Evolutionary conservation across 2,113 vertebrate species (phyloP).

Genomic region (Fukomys damarensis): DNA sequence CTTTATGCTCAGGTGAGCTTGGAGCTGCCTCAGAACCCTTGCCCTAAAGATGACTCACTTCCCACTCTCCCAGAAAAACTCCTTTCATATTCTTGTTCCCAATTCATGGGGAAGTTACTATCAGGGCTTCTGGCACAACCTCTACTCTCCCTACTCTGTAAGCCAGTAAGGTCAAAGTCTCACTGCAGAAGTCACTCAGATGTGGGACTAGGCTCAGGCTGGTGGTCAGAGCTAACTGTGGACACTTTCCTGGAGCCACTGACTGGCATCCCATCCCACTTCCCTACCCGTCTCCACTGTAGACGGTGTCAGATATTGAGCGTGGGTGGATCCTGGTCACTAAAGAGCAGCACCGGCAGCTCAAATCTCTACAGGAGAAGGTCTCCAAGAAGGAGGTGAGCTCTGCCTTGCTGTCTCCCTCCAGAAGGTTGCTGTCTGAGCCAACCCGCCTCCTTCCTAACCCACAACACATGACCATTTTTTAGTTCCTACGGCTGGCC

Average conservation of each 20-base stretch:
- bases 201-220: slow-evolving; percentile 26
- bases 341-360: slow-evolving; percentile 98
- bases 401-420: background rate
- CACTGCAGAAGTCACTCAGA: background rate
- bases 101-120: slow-evolving; percentile 8
- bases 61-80: background rate
- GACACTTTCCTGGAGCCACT: background rate
- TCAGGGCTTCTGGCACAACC: background rate
- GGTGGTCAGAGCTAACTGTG: slow-evolving; percentile 15
- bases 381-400: slow-evolving; percentile 98
- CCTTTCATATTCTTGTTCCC: background rate
- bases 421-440: background rate
- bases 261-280: background rate
- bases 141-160: background rate
- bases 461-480: background rate
- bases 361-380: slow-evolving; percentile 98
- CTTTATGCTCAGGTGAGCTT: slow-evolving; percentile 95
- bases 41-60: slow-evolving; percentile 15
- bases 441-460: background rate
- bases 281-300: slow-evolving; percentile 9
- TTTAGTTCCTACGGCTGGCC: slow-evolving; percentile 95
- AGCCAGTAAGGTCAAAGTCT: slow-evolving; percentile 14
- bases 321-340: slow-evolving; percentile 97
- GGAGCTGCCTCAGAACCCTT: slow-evolving; percentile 50
- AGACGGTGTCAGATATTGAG: slow-evolving; percentile 98